Conservation (phyloP, 2,113 vertebrate species). For the Apteryx mantelli region DNA sequence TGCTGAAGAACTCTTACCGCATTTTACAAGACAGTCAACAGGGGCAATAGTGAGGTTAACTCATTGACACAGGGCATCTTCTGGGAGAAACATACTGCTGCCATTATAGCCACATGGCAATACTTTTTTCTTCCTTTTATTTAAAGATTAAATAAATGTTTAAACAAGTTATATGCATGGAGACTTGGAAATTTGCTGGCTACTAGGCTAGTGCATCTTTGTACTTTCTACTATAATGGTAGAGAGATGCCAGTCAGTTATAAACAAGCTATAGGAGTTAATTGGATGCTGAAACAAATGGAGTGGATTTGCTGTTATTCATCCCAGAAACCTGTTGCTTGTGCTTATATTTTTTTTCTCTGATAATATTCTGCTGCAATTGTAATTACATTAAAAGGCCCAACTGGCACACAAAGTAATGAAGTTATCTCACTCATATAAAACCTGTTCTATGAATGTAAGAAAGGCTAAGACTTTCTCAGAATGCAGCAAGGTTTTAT, state of each 20-base stretch:
- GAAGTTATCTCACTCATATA: not conserved
- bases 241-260: not conserved
- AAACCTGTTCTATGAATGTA: not conserved
- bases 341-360: not conserved
- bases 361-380: not conserved
- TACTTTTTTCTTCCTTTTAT: not conserved
- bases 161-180: not conserved
- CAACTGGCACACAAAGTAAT: not conserved
- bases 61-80: not conserved
- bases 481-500: not conserved
- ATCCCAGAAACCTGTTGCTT: not conserved
- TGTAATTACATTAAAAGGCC: not conserved
- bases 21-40: not conserved
- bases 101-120: fast-evolving
- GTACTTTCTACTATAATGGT: not conserved
- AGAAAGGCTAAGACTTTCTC: not conserved
- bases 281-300: not conserved
- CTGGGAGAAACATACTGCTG: not conserved
- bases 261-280: not conserved
- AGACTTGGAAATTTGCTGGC: not conserved
- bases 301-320: not conserved
- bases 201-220: not conserved
- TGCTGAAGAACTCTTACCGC: not conserved
- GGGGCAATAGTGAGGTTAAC: not conserved
- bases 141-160: not conserved